Percentiles rank a stretch among this genome's conserved stretches.
Evolutionary conservation across 2,888 invertebrate genomes (phyloP).

Genomic region (Drosophila flavopinicola): DNA sequence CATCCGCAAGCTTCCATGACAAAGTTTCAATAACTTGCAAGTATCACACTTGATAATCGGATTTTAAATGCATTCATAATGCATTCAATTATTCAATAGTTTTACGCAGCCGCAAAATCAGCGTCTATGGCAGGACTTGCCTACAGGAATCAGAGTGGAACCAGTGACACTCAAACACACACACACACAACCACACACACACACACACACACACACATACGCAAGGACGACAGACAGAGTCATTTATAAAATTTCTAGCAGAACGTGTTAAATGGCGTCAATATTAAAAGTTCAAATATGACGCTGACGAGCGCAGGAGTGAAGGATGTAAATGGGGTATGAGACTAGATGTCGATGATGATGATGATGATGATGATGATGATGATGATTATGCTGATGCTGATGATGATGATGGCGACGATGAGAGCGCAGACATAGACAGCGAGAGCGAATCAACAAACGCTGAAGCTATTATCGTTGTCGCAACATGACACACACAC

Average conservation of each 20-base stretch:
- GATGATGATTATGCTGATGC: slow-evolving; percentile 21
- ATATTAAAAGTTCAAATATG: slow-evolving; percentile 80
- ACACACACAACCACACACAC: neutral
- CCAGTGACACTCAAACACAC: neutral
- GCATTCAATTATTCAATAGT: slow-evolving; percentile 51
- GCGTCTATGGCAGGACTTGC: slow-evolving; percentile 8
- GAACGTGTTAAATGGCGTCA: slow-evolving; percentile 79
- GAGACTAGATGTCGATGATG: slow-evolving; percentile 16
- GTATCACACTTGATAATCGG: slow-evolving; percentile 11
- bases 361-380: slow-evolving; percentile 17
- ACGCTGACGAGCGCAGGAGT: slow-evolving; percentile 59
- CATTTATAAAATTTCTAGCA: slow-evolving; percentile 77
- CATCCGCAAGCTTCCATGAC: neutral
- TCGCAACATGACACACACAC: slow-evolving; percentile 67
- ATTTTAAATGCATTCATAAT: slow-evolving; percentile 41
- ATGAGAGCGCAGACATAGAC: slow-evolving; percentile 50
- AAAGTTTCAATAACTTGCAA: slow-evolving; percentile 23
- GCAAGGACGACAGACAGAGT: slow-evolving; percentile 71
- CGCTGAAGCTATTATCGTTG: slow-evolving; percentile 77
- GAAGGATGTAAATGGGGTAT: neutral
- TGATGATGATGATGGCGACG: slow-evolving; percentile 7
- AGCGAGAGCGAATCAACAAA: slow-evolving; percentile 65
- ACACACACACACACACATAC: neutral
- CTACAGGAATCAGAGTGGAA: slow-evolving; percentile 4
- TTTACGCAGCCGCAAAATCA: slow-evolving; percentile 39